Evolutionary conservation across 1,140 invertebrate species (phyloP).

Genomic region (Asbolus verrucosus): DNA sequence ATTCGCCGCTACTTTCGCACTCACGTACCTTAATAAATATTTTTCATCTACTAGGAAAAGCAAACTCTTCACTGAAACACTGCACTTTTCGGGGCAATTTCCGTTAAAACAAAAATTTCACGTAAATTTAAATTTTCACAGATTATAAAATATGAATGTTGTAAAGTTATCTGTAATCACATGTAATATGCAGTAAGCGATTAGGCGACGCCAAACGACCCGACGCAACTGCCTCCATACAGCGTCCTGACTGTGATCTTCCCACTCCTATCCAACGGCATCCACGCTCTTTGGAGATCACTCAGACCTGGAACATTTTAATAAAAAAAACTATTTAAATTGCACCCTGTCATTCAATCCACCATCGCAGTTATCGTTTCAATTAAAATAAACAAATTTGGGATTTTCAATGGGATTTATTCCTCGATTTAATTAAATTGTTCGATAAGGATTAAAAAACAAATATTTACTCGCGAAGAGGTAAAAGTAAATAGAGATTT

Average conservation of each 20-base stretch:
- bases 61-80: conserved; percentile 13
- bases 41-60: conserved; percentile 10
- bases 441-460: conserved; percentile 8
- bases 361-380: not conserved
- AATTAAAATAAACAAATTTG: not conserved
- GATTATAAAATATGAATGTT: conserved; percentile 5
- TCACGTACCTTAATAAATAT: conserved; percentile 15
- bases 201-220: conserved; percentile 40
- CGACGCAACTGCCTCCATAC: conserved; percentile 41
- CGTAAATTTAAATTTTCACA: conserved; percentile 7
- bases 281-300: conserved; percentile 23
- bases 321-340: conserved; percentile 11
- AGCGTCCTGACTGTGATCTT: conserved; percentile 41
- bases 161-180: conserved; percentile 14
- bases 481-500: not conserved
- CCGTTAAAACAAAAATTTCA: not conserved
- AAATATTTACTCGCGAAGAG: not conserved
- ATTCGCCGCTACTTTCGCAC: not conserved
- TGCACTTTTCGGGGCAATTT: not conserved
- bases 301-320: conserved; percentile 13
- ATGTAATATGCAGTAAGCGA: conserved; percentile 36
- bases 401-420: not conserved
- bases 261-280: conserved; percentile 24
- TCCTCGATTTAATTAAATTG: conserved; percentile 28
- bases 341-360: not conserved